A percentile compares a stretch with the other conserved stretches of the same genome.
phyloP scores from a whole-genome alignment of 2,888 invertebrate genomes.

The Melieria omissa region DNA sequence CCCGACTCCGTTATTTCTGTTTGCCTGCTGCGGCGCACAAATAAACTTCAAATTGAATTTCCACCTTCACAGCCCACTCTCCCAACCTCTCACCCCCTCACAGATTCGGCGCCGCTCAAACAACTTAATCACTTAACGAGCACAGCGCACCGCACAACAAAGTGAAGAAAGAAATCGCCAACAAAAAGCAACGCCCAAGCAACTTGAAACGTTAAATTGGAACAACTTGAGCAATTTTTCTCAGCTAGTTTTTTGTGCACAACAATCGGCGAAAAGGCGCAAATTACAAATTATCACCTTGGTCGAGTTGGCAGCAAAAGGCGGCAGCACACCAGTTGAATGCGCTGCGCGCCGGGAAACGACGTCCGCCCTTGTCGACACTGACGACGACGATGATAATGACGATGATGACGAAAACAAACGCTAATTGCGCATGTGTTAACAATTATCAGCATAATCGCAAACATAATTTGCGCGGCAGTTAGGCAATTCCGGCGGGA shows the following conservation, averaged over 20 bases:
- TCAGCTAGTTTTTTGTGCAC: background rate
- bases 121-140: no score
- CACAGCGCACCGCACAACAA: no score
- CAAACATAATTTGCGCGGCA: background rate
- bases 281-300: slow-evolving; percentile 36
- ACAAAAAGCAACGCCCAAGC: no score
- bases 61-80: no score
- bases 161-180: no score
- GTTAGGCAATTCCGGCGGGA: background rate
- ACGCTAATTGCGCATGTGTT: slow-evolving; percentile 26
- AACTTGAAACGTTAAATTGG: background rate
- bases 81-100: no score
- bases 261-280: slow-evolving; percentile 12
- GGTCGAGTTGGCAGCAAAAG: slow-evolving; percentile 12
- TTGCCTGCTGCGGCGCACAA: no score
- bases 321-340: slow-evolving; percentile 7
- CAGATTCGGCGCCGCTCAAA: no score
- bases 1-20: no score
- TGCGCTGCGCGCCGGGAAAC: no score
- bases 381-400: background rate
- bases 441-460: slow-evolving; percentile 48
- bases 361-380: background rate
- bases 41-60: no score
- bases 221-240: background rate
- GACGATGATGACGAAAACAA: background rate